phyloP scores from a whole-genome alignment of 2,113 vertebrate genomes.

The Ia io region DNA sequence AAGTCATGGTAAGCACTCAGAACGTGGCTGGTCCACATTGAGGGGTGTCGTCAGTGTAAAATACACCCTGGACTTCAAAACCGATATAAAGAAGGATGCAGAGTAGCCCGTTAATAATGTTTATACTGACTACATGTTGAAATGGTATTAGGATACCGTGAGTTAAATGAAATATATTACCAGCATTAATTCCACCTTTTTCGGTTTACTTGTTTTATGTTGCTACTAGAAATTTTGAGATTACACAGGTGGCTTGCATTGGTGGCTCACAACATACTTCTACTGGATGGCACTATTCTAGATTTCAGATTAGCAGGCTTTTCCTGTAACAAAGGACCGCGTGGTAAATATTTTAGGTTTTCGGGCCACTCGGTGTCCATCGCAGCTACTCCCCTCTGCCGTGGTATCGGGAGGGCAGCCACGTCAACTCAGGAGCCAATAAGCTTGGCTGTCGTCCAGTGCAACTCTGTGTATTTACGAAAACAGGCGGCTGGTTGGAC shows the following conservation, averaged over 20 bases:
- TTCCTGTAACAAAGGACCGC: neutral
- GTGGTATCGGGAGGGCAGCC: neutral
- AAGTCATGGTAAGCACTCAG: neutral
- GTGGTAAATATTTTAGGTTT: neutral
- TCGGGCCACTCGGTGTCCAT: neutral
- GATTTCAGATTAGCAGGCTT: neutral
- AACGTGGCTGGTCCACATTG: neutral
- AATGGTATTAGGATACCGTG: neutral
- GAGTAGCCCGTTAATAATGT: neutral
- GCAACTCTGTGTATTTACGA: neutral
- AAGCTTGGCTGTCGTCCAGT: no score
- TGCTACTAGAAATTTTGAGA: neutral
- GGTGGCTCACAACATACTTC: neutral
- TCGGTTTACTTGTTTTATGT: neutral
- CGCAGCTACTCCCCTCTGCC: neutral
- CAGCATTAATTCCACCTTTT: neutral
- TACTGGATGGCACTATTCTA: neutral
- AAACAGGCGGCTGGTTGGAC: neutral
- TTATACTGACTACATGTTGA: neutral
- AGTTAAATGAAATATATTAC: neutral
- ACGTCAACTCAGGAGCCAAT: accelerated
- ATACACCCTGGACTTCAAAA: neutral
- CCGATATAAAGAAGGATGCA: neutral
- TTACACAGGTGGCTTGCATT: neutral
- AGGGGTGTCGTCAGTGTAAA: neutral